Evolutionary conservation across 2,113 vertebrate species (phyloP).

Genomic region (Daboia siamensis): DNA sequence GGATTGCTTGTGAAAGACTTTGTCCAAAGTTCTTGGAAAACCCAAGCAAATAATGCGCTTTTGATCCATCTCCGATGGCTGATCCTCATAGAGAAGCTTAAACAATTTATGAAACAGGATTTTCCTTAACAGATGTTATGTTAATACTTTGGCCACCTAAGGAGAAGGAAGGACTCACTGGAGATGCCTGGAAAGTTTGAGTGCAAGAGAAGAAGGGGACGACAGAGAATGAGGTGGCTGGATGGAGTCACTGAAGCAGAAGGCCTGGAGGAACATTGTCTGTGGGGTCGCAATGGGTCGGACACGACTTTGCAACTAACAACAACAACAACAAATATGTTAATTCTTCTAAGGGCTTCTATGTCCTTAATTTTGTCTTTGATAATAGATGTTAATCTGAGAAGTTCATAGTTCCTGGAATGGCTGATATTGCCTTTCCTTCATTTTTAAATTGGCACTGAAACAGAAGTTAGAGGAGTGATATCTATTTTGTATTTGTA

Average conservation of each 20-base stretch:
- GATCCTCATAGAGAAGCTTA: background rate
- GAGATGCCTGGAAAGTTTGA: no score
- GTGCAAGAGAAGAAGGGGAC: no score
- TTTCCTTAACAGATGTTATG: background rate
- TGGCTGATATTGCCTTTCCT: background rate
- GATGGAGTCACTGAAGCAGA: no score
- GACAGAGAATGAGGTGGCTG: no score
- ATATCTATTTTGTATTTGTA: background rate
- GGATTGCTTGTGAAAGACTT: background rate
- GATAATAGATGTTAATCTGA: background rate
- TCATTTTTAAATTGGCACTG: background rate
- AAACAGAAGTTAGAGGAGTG: background rate
- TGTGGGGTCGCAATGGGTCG: no score
- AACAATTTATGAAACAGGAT: background rate
- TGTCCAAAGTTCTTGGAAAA: background rate
- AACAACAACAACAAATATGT: no score
- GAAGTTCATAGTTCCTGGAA: background rate
- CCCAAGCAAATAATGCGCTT: background rate
- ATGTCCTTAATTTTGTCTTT: background rate
- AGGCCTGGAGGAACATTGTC: no score
- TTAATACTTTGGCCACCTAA: background rate
- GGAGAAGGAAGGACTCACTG: no score
- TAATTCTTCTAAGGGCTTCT: background rate
- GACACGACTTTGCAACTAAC: no score
- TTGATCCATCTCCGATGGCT: background rate